A percentile compares a stretch with the other conserved stretches of the same genome.
Conservation (phyloP, 1,140 invertebrate genomes). For the Stegodyphus dumicola region DNA sequence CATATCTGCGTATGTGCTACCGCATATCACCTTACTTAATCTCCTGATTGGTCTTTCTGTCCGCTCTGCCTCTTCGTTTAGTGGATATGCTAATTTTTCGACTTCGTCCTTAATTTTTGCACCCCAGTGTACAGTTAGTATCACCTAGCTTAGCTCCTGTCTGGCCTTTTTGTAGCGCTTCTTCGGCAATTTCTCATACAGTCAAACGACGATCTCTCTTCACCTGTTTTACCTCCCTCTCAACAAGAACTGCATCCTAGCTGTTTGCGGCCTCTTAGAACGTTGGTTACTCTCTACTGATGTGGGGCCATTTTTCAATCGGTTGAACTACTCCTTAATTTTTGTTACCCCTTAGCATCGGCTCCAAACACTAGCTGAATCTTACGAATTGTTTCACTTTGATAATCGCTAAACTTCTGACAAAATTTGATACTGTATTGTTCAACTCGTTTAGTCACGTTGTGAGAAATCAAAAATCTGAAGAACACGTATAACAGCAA, state of each 20-base stretch:
- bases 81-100: too few relatives aligned
- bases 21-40: too few relatives aligned
- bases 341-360: slow-evolving; percentile 63
- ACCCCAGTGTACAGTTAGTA: too few relatives aligned
- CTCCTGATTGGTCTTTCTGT: too few relatives aligned
- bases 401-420: slow-evolving; percentile 50
- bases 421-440: slow-evolving; percentile 61
- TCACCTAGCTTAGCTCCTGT: too few relatives aligned
- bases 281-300: slow-evolving; percentile 62
- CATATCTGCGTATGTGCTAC: too few relatives aligned
- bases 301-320: slow-evolving; percentile 64
- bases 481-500: too few relatives aligned
- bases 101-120: too few relatives aligned
- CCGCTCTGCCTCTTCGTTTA: too few relatives aligned
- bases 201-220: slow-evolving; percentile 63
- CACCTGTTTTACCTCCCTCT: slow-evolving; percentile 32
- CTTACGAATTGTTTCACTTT: slow-evolving; percentile 63
- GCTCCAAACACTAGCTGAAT: slow-evolving; percentile 63
- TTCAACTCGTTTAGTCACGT: slow-evolving; percentile 12
- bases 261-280: slow-evolving; percentile 62
- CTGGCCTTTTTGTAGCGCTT: too few relatives aligned
- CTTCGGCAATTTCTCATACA: slow-evolving; percentile 59
- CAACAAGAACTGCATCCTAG: slow-evolving; percentile 62
- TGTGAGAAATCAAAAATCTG: background rate
- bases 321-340: slow-evolving; percentile 63